Evolutionary conservation across 2,113 vertebrate genomes (phyloP).

Genomic region (Sterrhoptilus dennistouni): DNA sequence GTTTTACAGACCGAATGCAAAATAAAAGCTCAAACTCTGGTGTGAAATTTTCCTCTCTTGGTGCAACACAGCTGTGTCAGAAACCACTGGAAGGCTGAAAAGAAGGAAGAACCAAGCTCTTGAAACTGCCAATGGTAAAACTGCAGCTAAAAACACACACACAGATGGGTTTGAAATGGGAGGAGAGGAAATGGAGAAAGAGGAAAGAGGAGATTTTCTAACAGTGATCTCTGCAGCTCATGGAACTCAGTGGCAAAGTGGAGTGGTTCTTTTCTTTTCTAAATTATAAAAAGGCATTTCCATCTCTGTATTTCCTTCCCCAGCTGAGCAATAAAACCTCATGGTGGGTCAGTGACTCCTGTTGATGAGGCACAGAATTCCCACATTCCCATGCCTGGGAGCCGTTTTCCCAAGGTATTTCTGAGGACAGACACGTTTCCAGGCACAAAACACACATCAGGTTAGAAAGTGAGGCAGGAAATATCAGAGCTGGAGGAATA

Average conservation of each 20-base stretch:
- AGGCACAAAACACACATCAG: neutral
- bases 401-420: neutral
- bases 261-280: neutral
- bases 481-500: neutral
- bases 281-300: neutral
- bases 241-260: neutral
- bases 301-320: neutral
- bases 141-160: neutral
- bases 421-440: neutral
- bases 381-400: neutral
- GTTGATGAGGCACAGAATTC: neutral
- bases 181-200: neutral
- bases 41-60: neutral
- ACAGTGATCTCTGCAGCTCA: neutral
- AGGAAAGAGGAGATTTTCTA: neutral
- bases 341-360: neutral
- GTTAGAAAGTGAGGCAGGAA: neutral
- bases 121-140: neutral
- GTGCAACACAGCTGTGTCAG: neutral
- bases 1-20: neutral
- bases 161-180: neutral
- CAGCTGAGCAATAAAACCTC: neutral
- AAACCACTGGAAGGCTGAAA: neutral
- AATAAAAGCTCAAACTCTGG: neutral
- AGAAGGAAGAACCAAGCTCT: neutral